Base-by-base conservation (phyloP, 1,140 invertebrate genomes). In the Drosophila arizonae region DNA sequence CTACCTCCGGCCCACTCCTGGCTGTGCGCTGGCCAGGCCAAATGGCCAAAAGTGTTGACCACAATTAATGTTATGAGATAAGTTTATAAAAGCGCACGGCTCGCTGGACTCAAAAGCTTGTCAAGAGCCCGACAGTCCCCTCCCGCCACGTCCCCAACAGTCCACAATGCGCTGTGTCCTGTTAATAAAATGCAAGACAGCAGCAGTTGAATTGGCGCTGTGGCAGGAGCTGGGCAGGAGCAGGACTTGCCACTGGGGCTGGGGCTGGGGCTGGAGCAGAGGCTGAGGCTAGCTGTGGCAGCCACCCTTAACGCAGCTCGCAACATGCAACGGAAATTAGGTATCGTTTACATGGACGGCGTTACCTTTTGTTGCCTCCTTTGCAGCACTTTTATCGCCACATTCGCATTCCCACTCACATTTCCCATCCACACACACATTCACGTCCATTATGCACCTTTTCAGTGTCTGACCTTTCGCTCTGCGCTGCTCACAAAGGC, bases 21-120 rank as follows among this genome's bases (percentile, higher is more conserved):
- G 2, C 33, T 10, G 8, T 57, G 52, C 30, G 55, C 66, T 61
- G 73, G 84, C 72, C 69, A 72, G 50, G 63, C 58, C 87, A 88
- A 88, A 88, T 88, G 84, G 79, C 84, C 79, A 81, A 88, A 87
- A 87, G 84, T 87, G 84, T 87, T 89, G 85, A 90, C 86, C 86
- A 90, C 86, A 90, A 90, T 90, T 90, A 90, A 90, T 90, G 86
- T 90, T 90, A 90, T 90, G 86, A 90, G 86, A 90, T 90, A 90
- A 90, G 86, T 90, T 90, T 90, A 77, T 85, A 81, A 79, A 85
- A 72, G 68, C 80, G 70, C 79, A 85, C 72, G 66, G 79, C 79
- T 74, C 66, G 72, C 70, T 77, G 79, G 56, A 61, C 60, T 48
- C 65, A 36, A 61, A 55, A 67, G 64, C 70, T 55, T 61, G 70